Evolutionary conservation across 2,888 invertebrate genomes (phyloP).

Genomic region (Ferdinandea cuprea): DNA sequence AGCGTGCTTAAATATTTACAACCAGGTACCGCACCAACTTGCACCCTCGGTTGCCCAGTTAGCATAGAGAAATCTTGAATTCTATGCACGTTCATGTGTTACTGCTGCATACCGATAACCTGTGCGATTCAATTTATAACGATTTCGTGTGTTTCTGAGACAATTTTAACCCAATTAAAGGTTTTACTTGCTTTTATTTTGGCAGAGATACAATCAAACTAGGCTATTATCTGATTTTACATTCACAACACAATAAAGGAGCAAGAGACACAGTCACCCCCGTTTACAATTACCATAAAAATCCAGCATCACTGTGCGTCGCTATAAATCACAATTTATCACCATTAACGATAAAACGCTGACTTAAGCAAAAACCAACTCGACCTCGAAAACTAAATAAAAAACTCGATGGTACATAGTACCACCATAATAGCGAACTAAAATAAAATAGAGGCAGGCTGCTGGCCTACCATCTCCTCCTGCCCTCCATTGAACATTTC

Average conservation of each 20-base stretch:
- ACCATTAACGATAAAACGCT: conserved; percentile 45
- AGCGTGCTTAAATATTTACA: too few species aligned
- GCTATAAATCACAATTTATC: conserved; percentile 57
- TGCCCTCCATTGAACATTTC: conserved; percentile 27
- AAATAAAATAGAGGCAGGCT: conserved; percentile 26
- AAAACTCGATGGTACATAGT: conserved; percentile 16
- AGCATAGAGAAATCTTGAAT: too few species aligned
- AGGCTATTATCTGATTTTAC: conserved; percentile 12
- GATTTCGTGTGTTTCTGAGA: too few species aligned
- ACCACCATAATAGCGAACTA: conserved; percentile 46
- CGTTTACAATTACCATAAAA: conserved; percentile 50
- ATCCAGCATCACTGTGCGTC: conserved; percentile 5
- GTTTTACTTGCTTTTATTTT: background rate
- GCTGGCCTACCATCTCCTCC: conserved; percentile 7
- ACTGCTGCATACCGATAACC: too few species aligned
- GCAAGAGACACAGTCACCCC: conserved; percentile 1
- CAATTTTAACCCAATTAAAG: conserved; percentile 10
- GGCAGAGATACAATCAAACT: conserved; percentile 3
- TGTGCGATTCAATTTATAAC: background rate
- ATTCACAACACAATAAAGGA: conserved; percentile 1
- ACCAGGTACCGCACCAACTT: too few species aligned
- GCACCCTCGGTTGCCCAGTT: too few species aligned
- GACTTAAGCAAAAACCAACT: conserved; percentile 39
- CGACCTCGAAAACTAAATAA: conserved; percentile 55
- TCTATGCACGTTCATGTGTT: too few species aligned